Evolutionary conservation across 2,797 vertebrate genomes (phyloP).

Genomic region (Sebastes iracundus): DNA sequence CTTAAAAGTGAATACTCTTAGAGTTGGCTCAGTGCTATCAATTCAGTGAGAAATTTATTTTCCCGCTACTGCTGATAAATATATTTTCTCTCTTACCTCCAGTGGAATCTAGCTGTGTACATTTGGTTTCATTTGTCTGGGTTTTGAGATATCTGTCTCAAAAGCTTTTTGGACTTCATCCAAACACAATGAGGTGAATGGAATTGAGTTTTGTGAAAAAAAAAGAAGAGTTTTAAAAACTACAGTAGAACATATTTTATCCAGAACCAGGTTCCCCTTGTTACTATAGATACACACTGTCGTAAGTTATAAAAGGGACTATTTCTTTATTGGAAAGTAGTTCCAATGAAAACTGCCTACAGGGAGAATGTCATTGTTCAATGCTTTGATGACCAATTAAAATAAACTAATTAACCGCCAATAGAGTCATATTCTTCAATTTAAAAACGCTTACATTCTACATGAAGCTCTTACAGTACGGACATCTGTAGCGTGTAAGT

Average conservation of each 20-base stretch:
- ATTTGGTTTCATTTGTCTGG: neutral
- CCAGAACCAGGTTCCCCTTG: neutral
- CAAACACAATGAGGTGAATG: neutral
- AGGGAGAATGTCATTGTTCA: neutral
- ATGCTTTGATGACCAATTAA: neutral
- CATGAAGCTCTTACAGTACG: neutral
- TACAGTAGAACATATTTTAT: neutral
- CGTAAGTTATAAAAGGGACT: neutral
- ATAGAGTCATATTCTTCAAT: neutral
- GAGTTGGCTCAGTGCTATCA: neutral
- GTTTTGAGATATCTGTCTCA: neutral
- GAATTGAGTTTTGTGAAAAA: neutral
- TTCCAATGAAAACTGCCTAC: neutral
- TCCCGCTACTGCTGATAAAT: neutral
- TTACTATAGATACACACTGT: neutral
- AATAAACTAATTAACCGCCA: neutral
- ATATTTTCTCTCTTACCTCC: neutral
- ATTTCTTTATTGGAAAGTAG: neutral
- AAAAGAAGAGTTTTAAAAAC: neutral
- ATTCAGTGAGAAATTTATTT: constrained; percentile 11
- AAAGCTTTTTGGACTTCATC: neutral
- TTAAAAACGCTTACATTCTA: neutral
- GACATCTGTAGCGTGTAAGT: neutral
- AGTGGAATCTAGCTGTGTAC: neutral
- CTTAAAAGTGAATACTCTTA: neutral